Percentiles rank a stretch among this genome's conserved stretches.
phyloP scores from a whole-genome alignment of 1,140 invertebrate genomes.

The Tachypleus tridentatus region DNA sequence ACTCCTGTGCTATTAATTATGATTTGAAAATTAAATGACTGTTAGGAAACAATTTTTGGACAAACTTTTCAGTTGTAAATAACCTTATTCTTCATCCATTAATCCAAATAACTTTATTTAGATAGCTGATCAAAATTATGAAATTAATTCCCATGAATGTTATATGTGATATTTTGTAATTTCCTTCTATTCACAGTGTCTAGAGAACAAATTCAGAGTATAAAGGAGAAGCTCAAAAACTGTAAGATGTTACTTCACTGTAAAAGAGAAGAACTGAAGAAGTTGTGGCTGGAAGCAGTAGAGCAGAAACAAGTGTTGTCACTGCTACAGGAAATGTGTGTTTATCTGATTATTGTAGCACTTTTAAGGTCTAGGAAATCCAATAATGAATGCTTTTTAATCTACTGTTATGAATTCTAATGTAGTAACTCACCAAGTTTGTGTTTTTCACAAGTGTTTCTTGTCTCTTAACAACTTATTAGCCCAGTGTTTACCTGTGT shows the following conservation, averaged over 20 bases:
- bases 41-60: too few species aligned
- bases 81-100: too few species aligned
- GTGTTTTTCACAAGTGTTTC: background rate
- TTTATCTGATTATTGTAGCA: background rate
- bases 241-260: constrained; percentile 83
- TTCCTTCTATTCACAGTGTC: constrained; percentile 41
- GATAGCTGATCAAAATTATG: too few species aligned
- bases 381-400: background rate
- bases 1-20: too few species aligned
- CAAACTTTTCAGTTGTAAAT: too few species aligned
- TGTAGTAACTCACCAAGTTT: background rate
- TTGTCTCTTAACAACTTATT: background rate
- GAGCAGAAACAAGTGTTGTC: constrained; percentile 82
- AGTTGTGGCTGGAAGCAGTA: constrained; percentile 82
- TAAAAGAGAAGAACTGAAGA: constrained; percentile 80
- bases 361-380: background rate
- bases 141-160: too few species aligned
- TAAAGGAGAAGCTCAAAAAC: constrained; percentile 76
- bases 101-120: too few species aligned
- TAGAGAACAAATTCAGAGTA: constrained; percentile 63
- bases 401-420: too few species aligned
- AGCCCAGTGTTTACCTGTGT: too few species aligned
- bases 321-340: constrained; percentile 65
- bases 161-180: too few species aligned
- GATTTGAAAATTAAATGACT: too few species aligned